Conservation (phyloP, 2,888 invertebrate species). For the Mesoligia furuncula region DNA sequence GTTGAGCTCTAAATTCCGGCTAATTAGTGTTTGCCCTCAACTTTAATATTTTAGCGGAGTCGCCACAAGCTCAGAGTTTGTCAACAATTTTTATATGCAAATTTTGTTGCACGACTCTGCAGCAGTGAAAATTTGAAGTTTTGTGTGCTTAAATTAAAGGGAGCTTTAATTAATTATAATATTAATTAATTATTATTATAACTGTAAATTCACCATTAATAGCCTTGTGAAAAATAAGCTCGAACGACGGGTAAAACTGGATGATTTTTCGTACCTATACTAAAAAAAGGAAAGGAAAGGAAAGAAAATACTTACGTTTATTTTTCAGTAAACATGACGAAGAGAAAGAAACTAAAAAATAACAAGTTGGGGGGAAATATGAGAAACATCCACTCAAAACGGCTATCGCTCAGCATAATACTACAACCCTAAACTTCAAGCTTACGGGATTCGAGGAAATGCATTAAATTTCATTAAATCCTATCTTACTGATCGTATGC, state of each 20-base stretch:
- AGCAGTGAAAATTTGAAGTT: background rate
- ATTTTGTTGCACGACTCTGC: constrained; percentile 4
- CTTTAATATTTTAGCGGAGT: constrained; percentile 12
- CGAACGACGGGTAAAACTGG: background rate
- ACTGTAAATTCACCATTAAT: background rate
- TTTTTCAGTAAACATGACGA: no score
- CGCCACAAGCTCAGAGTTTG: constrained; percentile 7
- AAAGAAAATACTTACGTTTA: no score
- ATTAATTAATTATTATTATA: background rate
- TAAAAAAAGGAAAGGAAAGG: no score
- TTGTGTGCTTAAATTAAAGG: background rate
- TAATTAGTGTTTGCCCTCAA: constrained; percentile 22
- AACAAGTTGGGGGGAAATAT: no score
- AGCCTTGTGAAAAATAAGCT: background rate
- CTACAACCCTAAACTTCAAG: no score
- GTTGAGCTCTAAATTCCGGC: background rate
- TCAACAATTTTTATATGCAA: constrained; percentile 14
- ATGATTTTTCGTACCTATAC: no score
- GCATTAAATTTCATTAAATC: no score
- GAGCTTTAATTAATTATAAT: background rate
- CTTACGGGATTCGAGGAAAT: no score
- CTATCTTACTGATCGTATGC: no score
- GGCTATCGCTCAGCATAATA: no score
- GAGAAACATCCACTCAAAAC: no score
- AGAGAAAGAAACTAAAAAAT: no score